Base-by-base conservation (phyloP, 2,888 invertebrate species). In the Lycia hirtaria region DNA sequence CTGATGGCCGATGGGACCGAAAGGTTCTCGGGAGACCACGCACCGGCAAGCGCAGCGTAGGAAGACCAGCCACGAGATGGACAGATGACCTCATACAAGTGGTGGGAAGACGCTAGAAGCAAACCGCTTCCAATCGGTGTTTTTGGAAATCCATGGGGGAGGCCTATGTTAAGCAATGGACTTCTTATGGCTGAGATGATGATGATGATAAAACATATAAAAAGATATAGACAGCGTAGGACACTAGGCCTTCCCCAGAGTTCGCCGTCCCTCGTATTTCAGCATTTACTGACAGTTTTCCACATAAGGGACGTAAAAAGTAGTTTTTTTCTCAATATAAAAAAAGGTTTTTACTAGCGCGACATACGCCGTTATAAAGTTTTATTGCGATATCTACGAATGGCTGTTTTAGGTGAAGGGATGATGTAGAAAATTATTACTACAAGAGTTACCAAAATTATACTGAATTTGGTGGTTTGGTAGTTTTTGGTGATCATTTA, bases 301-400 rank as follows among this genome's bases (percentile, higher is more conserved):
- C 9, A 52, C 48, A 53, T 48, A 43, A 44, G 52, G 51, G 52
- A 58, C 57, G 43, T 38, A 52, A 56, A 54, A 52, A 47, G 48
- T 48, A 56, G 51, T 47, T 54, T 56, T 65, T 64, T 67, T 66
- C n/a, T n/a, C 56, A 41, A 64, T 62, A 62, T 57, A 58, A 62
- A 64, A 66, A 67, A 67, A 67, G 62, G 67, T 61, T 67, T 63
- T 67, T 67, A 67, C 51, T 61, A 51, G 45, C 64, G 53, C 64
- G 44, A 64, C 67, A 64, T 64, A 55, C 62, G 45, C 64, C 48
- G 67, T 62, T 67, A 64, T 67, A 67, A 67, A 67, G 62, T 67
- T 67, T 67, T 67, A 67, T 67, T 67, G 55, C 66, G 50, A 67
- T 56, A 63, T 62, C 62, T 56, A 56, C 48, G 47, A 44, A 56